Conservation (phyloP, 2,888 invertebrate genomes). For the Caenorhabditis plicata region DNA sequence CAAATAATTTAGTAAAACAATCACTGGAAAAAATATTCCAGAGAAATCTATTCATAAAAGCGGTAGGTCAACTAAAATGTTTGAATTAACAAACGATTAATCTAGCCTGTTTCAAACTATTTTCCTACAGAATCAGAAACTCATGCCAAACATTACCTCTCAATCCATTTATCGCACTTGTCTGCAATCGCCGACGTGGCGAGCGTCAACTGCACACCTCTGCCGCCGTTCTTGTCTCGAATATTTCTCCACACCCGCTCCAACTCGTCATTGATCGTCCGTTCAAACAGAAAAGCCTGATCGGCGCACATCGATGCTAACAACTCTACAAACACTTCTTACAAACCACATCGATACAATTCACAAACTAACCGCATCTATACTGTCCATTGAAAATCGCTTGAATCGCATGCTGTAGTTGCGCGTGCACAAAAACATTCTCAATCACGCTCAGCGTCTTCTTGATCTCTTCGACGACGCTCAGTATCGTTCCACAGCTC, state of each 20-base stretch:
- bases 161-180: conserved; percentile 25
- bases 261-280: conserved; percentile 34
- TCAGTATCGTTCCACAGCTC: conserved; percentile 38
- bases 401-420: conserved; percentile 38
- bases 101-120: too few species aligned
- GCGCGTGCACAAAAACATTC: conserved; percentile 43
- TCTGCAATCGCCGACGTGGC: conserved; percentile 13
- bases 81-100: too few species aligned
- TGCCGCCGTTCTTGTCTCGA: conserved; percentile 23
- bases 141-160: conserved; percentile 14
- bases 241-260: conserved; percentile 32
- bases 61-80: too few species aligned
- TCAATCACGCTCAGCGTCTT: conserved; percentile 37
- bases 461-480: conserved; percentile 41
- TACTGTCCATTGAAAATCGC: conserved; percentile 34
- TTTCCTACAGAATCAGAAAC: too few species aligned
- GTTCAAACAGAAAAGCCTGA: conserved; percentile 35
- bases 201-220: conserved; percentile 13
- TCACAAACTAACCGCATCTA: conserved; percentile 29
- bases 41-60: not conserved
- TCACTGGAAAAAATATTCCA: not conserved
- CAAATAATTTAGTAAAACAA: not conserved
- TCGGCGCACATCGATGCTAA: conserved; percentile 32
- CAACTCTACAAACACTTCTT: conserved; percentile 8
- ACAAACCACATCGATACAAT: not conserved